Conservation (phyloP, 1,140 invertebrate species). For the Calosoma granatense region DNA sequence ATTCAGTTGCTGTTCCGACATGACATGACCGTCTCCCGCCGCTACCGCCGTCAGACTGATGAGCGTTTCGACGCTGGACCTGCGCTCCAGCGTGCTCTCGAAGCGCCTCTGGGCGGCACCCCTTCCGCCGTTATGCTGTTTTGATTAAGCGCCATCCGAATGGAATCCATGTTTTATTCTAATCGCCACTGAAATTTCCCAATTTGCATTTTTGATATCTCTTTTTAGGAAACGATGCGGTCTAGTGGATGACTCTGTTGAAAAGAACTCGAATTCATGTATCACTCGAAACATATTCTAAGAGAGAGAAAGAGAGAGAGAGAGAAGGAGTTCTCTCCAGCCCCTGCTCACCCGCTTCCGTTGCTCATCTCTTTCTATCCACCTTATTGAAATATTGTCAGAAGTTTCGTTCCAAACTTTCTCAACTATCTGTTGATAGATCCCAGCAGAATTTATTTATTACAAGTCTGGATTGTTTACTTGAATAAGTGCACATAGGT, state of each 20-base stretch:
- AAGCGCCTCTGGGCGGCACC: not conserved
- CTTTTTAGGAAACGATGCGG: not conserved
- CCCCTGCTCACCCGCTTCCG: too few species aligned
- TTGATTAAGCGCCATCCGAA: constrained; percentile 4
- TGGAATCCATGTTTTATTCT: constrained; percentile 7
- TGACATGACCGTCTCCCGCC: not conserved
- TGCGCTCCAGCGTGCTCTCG: not conserved
- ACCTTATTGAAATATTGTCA: not conserved
- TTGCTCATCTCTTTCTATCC: too few species aligned
- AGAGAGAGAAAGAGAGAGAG: not conserved
- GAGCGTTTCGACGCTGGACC: not conserved
- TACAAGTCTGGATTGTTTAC: too few species aligned
- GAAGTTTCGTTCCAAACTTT: not conserved
- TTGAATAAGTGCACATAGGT: too few species aligned
- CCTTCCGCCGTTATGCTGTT: not conserved
- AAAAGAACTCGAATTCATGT: not conserved
- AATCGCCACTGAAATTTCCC: not conserved
- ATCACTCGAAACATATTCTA: not conserved
- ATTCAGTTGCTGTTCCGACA: too few species aligned
- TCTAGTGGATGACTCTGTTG: not conserved
- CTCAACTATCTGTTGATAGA: not conserved
- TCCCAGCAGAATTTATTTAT: not conserved
- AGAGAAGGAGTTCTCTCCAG: too few species aligned
- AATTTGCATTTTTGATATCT: constrained; percentile 2
- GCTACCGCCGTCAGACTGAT: not conserved